These are phyloP conservation scores for Drosophila mayri DNA, from an alignment of 1,140 invertebrate genomes.

Conservation along the genomic window DNA sequence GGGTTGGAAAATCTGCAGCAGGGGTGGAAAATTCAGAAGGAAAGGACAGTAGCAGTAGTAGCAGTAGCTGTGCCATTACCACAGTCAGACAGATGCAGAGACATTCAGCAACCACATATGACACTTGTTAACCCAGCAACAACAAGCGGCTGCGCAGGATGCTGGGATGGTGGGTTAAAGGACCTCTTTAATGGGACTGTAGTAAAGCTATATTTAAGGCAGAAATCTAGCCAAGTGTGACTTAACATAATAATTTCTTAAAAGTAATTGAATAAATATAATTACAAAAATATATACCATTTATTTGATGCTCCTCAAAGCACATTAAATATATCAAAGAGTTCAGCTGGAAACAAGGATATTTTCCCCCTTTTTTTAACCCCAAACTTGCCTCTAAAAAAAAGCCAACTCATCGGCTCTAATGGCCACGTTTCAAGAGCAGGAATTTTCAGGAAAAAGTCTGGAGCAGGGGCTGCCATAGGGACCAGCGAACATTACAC, in stretches of 20 bases:
- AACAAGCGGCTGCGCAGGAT: slow-evolving; percentile 38
- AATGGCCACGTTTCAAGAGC: slow-evolving; percentile 12
- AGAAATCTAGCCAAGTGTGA: neutral
- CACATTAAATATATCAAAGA: neutral
- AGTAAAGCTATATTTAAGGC: neutral
- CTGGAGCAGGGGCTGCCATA: slow-evolving; percentile 3
- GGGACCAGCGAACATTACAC: slow-evolving; percentile 33
- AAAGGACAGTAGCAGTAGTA: slow-evolving; percentile 3
- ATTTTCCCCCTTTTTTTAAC: neutral
- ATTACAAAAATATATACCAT: neutral
- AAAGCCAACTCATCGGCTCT: slow-evolving; percentile 1
- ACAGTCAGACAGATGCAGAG: slow-evolving; percentile 45
- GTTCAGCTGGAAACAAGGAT: too few relatives aligned
- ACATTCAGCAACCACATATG: slow-evolving; percentile 69
- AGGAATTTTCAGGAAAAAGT: slow-evolving; percentile 10
- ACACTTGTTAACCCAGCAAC: slow-evolving; percentile 77
- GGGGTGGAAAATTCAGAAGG: neutral
- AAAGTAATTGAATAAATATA: neutral
- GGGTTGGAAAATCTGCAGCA: slow-evolving; percentile 1
- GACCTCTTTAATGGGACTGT: neutral
- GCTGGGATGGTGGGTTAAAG: slow-evolving; percentile 10
- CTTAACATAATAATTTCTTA: neutral
- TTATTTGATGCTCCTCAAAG: neutral
- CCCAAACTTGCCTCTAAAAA: neutral
- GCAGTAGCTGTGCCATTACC: slow-evolving; percentile 39